phyloP scores from a whole-genome alignment of 2,113 vertebrate species.

The Proterorhinus semilunaris region DNA sequence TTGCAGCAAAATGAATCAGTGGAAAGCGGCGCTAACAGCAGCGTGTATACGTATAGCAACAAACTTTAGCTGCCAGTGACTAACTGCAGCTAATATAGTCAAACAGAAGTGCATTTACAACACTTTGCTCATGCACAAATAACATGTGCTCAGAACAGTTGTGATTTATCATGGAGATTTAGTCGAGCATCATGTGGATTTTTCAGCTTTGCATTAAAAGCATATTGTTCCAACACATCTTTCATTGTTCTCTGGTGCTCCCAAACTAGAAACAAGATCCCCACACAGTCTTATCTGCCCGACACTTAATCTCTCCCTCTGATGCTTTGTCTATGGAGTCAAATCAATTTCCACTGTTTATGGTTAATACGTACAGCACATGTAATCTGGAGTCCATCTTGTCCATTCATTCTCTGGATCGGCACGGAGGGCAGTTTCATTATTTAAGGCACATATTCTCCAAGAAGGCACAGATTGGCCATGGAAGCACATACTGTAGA shows the following conservation, averaged over 20 bases:
- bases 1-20: no score
- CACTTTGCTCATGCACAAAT: neutral
- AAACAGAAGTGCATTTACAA: neutral
- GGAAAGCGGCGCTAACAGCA: no score
- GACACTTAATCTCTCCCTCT: constrained; percentile 10
- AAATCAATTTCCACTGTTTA: constrained; percentile 30
- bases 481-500: constrained; percentile 25
- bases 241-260: neutral
- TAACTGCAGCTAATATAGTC: neutral
- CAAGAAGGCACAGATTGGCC: constrained; percentile 24
- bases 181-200: neutral
- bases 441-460: constrained; percentile 48
- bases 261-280: neutral
- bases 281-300: neutral
- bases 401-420: constrained; percentile 32
- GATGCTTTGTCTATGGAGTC: constrained; percentile 19
- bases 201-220: neutral
- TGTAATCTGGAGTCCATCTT: constrained; percentile 1
- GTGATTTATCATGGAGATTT: neutral
- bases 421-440: constrained; percentile 45
- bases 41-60: no score
- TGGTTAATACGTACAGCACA: neutral
- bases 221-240: neutral
- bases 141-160: neutral
- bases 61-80: no score